Conservation (phyloP, 2,797 vertebrate species). For the Labeo calbasu region DNA sequence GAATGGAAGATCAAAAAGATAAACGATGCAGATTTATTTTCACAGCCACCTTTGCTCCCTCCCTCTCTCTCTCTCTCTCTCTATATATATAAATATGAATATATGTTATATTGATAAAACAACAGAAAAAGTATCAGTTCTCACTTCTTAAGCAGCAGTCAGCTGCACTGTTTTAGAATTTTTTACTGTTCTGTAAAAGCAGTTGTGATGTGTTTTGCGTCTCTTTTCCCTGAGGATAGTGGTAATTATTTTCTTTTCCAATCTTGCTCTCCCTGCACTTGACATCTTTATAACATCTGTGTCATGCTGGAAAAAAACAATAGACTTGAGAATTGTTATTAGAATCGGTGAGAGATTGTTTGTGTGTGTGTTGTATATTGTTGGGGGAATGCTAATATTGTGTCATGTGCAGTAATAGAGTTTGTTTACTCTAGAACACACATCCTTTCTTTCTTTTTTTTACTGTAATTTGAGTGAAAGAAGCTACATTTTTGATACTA, state of each 20-base stretch:
- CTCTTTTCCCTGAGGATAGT: not conserved
- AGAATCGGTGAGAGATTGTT: not conserved
- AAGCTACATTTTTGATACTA: not conserved
- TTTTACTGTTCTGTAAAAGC: not conserved
- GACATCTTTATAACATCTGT: constrained; percentile 29
- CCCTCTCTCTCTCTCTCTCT: no score
- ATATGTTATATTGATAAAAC: not conserved
- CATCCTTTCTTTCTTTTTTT: not conserved
- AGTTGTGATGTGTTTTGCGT: not conserved
- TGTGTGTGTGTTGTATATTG: not conserved
- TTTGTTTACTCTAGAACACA: not conserved
- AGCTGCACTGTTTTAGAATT: not conserved
- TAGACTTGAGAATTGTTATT: constrained; percentile 17
- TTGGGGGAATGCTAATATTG: not conserved
- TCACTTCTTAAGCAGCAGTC: not conserved
- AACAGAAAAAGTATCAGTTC: not conserved
- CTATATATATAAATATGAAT: not conserved
- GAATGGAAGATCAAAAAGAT: no score
- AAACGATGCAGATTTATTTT: no score
- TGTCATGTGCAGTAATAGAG: not conserved
- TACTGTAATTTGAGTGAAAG: not conserved
- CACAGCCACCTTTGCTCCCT: no score
- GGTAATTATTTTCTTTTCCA: constrained; percentile 36
- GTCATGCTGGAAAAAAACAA: constrained; percentile 12
- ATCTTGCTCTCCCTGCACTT: constrained; percentile 10